A percentile compares a stretch with the other conserved stretches of the same genome.
Conservation (phyloP, 2,888 invertebrate genomes). For the Rotaria magnacalcarata region DNA sequence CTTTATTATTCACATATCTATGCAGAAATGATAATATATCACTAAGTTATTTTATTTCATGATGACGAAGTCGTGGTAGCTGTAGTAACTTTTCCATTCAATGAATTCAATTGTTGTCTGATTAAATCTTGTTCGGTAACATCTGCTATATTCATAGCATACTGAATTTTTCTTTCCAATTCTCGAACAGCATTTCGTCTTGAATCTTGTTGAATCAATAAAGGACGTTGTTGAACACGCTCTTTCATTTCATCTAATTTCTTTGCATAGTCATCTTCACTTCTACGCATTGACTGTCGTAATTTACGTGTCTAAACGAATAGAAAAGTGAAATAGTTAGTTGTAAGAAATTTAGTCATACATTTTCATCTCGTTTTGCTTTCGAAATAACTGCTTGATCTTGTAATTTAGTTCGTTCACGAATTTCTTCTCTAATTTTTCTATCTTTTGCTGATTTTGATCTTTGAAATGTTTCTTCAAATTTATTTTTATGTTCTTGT, state of each 20-base stretch:
- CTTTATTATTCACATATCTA: neutral
- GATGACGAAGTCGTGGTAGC: too few species aligned
- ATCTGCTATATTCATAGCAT: neutral
- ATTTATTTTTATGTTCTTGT: neutral
- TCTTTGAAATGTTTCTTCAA: neutral
- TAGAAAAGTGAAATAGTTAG: too few species aligned
- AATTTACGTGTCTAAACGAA: neutral
- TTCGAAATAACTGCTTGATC: neutral
- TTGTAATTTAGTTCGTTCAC: neutral
- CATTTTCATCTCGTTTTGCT: neutral
- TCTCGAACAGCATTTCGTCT: neutral
- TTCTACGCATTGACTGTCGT: neutral
- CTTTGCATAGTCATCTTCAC: neutral
- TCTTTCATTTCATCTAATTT: neutral
- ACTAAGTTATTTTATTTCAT: too few species aligned
- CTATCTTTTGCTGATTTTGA: neutral
- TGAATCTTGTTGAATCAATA: neutral
- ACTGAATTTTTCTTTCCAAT: slow-evolving; percentile 12
- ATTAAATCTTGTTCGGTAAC: slow-evolving; percentile 15
- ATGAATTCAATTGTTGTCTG: neutral
- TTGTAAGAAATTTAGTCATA: neutral
- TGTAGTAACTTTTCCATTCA: neutral
- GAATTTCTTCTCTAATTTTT: neutral
- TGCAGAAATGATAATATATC: neutral
- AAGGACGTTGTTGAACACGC: slow-evolving; percentile 2